phyloP scores from a whole-genome alignment of 2,888 invertebrate species.

The Aleiodes alternator region DNA sequence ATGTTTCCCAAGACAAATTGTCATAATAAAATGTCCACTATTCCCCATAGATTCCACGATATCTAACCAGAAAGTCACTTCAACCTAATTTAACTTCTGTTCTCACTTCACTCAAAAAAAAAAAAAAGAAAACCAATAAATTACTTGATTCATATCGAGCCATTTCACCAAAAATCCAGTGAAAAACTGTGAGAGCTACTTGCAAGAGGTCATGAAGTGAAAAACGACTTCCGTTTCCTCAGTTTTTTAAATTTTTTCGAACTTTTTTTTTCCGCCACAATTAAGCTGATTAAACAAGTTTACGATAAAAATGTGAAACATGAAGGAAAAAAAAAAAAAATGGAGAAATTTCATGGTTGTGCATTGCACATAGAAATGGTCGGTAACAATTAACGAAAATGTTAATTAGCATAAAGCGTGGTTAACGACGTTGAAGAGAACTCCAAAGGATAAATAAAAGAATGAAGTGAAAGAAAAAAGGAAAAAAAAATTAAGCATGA shows the following conservation, averaged over 20 bases:
- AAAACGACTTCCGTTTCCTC: slow-evolving; percentile 17
- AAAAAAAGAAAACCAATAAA: too few species aligned
- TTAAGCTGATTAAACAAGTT: slow-evolving; percentile 50
- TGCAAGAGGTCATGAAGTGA: not conserved
- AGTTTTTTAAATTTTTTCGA: not conserved
- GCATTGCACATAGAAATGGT: slow-evolving; percentile 20
- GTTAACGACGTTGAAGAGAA: slow-evolving; percentile 51
- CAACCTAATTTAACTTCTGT: not conserved
- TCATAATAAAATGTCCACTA: too few species aligned
- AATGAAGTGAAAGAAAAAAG: slow-evolving; percentile 51
- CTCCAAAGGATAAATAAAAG: slow-evolving; percentile 51
- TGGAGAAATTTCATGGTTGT: not conserved
- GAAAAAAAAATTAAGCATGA: slow-evolving; percentile 38
- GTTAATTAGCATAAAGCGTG: slow-evolving; percentile 53
- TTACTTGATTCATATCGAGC: too few species aligned
- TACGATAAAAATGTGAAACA: slow-evolving; percentile 7
- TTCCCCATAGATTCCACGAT: slow-evolving; percentile 4
- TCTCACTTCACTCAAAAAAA: too few species aligned
- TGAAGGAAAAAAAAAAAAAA: too few species aligned
- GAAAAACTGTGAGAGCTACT: too few species aligned
- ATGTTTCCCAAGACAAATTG: too few species aligned
- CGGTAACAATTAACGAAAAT: slow-evolving; percentile 56
- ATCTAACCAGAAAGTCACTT: not conserved
- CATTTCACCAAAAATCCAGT: too few species aligned
- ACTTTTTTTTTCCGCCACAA: slow-evolving; percentile 36